Conservation (phyloP, 2,888 invertebrate species). For the Lithophane socia region DNA sequence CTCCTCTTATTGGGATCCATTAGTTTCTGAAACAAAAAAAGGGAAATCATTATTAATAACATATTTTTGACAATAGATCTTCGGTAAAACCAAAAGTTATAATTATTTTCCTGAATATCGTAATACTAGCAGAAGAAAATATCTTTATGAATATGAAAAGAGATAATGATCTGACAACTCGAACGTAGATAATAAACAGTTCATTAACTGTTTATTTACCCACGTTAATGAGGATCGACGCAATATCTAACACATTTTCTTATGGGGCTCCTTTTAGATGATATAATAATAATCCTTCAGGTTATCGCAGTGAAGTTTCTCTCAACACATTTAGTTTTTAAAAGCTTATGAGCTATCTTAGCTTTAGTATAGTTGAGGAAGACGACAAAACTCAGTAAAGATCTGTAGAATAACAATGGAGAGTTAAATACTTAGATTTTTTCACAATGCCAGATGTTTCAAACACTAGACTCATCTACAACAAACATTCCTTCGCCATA, state of each 20-base stretch:
- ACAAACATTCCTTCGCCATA: background rate
- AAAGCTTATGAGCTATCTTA: background rate
- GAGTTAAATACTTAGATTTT: background rate
- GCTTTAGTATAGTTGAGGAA: background rate
- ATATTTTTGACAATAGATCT: background rate
- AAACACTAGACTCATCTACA: background rate
- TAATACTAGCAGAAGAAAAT: background rate
- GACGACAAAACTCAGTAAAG: background rate
- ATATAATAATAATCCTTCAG: background rate
- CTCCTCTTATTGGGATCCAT: constrained; percentile 86
- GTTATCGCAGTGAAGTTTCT: background rate
- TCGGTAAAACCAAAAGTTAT: background rate
- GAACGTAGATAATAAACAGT: constrained; percentile 2
- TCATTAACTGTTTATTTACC: constrained; percentile 20
- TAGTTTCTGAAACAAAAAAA: constrained; percentile 85
- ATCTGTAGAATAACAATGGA: background rate
- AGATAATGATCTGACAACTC: background rate
- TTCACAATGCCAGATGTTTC: constrained; percentile 6
- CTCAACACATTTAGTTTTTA: background rate
- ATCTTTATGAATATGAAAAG: background rate
- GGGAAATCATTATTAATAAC: constrained; percentile 7
- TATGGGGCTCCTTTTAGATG: background rate
- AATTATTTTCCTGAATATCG: background rate
- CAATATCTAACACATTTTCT: background rate
- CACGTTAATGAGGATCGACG: background rate